Conservation (phyloP, 35 echinoderm and acorn worm species). For the Nesometra sesokonis region DNA sequence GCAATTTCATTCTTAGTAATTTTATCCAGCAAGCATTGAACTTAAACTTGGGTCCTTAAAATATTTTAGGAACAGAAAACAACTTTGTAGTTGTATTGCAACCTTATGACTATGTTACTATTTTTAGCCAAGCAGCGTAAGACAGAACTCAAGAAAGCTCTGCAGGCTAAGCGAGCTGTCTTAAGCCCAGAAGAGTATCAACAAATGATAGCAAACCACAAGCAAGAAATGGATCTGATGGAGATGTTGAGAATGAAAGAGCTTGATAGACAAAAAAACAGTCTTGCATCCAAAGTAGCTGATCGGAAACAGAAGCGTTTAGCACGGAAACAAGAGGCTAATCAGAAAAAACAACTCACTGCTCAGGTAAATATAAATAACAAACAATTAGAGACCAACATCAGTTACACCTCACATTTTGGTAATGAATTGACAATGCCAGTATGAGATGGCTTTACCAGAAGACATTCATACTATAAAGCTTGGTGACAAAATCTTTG, state of each 20-base stretch:
- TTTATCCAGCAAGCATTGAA: too few species aligned
- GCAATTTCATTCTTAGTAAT: too few species aligned
- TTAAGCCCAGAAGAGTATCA: constrained; percentile 76
- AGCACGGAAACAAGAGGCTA: constrained; percentile 33
- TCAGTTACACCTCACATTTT: too few species aligned
- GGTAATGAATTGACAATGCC: too few species aligned
- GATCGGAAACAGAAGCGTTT: constrained; percentile 42
- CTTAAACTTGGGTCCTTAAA: too few species aligned
- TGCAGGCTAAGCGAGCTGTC: constrained; percentile 45
- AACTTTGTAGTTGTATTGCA: too few species aligned
- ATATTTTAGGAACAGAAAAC: too few species aligned
- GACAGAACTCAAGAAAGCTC: constrained; percentile 42
- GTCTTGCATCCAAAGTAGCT: constrained; percentile 68
- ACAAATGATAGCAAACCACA: constrained; percentile 98
- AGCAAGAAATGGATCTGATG: constrained; percentile 94
- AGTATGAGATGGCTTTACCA: too few species aligned
- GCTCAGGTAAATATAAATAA: background rate
- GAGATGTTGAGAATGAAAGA: constrained; percentile 67
- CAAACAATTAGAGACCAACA: too few species aligned
- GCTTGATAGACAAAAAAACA: constrained; percentile 67
- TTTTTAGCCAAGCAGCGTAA: constrained; percentile 22
- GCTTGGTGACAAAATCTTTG: too few species aligned
- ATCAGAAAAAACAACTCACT: constrained; percentile 1
- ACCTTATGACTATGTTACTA: too few species aligned
- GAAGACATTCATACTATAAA: too few species aligned